A percentile compares a stretch with the other conserved stretches of the same genome.
Evolutionary conservation across 2,888 invertebrate genomes (phyloP).

Genomic region (Apodemia hepburni): DNA sequence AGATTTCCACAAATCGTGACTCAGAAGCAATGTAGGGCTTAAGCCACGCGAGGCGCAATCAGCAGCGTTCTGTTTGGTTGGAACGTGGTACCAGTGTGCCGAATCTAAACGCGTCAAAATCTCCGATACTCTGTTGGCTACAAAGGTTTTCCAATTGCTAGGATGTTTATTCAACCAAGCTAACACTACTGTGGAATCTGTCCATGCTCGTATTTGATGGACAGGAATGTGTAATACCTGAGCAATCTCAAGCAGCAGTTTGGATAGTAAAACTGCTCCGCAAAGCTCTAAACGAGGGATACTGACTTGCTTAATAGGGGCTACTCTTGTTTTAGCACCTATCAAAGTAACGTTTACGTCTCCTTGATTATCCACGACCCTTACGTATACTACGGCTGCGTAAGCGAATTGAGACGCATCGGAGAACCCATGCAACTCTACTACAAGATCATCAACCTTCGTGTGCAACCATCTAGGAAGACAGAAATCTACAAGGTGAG

Average conservation of each 20-base stretch:
- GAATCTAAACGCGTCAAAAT: no score
- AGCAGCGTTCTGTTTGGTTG: background rate
- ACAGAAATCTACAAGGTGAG: conserved; percentile 19
- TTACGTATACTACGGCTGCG: conserved; percentile 28
- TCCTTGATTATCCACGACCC: conserved; percentile 15
- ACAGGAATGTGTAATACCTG: no score
- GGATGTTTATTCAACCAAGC: conserved; percentile 23
- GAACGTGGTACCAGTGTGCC: no score
- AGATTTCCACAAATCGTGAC: background rate
- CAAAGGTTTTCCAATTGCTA: background rate
- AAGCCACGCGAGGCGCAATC: background rate
- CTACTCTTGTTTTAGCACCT: conserved; percentile 23
- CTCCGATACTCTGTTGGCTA: no score
- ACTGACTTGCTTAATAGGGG: conserved; percentile 22
- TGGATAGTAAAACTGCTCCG: conserved; percentile 29
- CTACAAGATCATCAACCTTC: conserved; percentile 12
- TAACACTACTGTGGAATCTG: background rate
- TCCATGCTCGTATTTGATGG: no score
- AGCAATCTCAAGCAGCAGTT: conserved; percentile 19
- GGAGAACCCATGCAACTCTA: conserved; percentile 23
- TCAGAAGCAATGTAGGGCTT: background rate
- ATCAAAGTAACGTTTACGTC: conserved; percentile 22
- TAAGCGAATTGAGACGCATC: conserved; percentile 24
- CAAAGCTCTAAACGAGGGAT: conserved; percentile 32
- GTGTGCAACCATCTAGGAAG: conserved; percentile 22